Base-by-base conservation (phyloP, 2,888 invertebrate species). In the Dryocosmus kuriphilus region DNA sequence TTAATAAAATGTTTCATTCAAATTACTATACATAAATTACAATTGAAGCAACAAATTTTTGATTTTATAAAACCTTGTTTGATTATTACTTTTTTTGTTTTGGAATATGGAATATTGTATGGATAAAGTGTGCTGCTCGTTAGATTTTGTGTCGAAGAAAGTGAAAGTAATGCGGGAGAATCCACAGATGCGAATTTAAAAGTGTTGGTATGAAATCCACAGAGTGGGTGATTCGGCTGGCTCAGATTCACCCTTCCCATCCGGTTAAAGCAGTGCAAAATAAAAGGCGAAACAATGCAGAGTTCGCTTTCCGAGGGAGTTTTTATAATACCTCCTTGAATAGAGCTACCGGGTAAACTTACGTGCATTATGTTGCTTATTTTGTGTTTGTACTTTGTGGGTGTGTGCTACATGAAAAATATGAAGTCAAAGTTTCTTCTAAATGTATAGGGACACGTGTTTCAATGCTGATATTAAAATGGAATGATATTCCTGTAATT, bases 81-180 rank as follows among this genome's bases (percentile, higher is more conserved):
- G 3, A 38, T 38, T 38, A 38, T 38, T 11, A 38, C 8, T 11
- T 38, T 38, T 38, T 11, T 38, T 38, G 11, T 38, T 38, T 38
- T 1, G 11, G 1, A 38, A 38, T 38, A 38, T 38, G 11, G 8
- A 35, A n/a, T n/a, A 38, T 38, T 38, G 38, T 8, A 8, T 38
- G 7, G 11, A 38, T 38, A 38, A 38, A 38, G 11, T 11, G 38
- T 38, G 38, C 11, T 11, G 38, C 38, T 38, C 11, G 3, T 38
- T 38, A 38, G 38, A 3, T 11, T 38, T 38, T 75, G 51, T 79
- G 79, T 82, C 84, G 85, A 86, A 81, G 86, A 88, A 87, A 88
- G 86, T 81, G 88, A 89, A 87, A 89, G 88, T 87, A 86, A 86
- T 83, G 82, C 79, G 86, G 84, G 81, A 85, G 84, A 80, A 87